Percentiles rank a stretch among this genome's conserved stretches.
Conservation (phyloP, 1,140 invertebrate genomes). For the Pachypsylla venusta region DNA sequence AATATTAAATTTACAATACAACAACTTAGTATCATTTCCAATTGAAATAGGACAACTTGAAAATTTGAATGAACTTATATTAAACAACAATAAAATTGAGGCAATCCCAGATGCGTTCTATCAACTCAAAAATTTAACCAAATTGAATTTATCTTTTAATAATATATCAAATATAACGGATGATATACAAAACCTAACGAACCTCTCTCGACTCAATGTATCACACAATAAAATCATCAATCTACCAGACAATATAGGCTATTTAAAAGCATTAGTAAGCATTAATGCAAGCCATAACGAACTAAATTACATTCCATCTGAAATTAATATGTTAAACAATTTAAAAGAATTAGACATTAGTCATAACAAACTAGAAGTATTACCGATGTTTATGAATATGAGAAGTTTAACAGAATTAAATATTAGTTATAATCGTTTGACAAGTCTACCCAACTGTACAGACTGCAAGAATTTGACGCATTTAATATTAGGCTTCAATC, state of each 20-base stretch:
- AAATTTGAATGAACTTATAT: neutral
- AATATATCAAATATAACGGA: neutral
- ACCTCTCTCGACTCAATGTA: neutral
- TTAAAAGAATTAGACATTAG: neutral
- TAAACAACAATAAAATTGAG: constrained; percentile 8
- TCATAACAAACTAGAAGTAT: neutral
- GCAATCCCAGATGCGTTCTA: neutral
- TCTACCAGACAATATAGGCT: neutral
- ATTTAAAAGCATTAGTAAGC: neutral
- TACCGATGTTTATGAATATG: neutral
- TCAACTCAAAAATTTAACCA: neutral
- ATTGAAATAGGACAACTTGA: neutral
- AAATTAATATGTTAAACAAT: neutral
- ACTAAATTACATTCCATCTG: neutral
- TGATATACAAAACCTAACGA: neutral
- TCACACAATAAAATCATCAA: neutral
- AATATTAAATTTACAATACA: constrained; percentile 5
- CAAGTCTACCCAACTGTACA: neutral
- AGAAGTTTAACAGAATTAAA: neutral
- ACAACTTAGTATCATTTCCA: neutral
- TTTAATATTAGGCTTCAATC: neutral
- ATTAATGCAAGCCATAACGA: neutral
- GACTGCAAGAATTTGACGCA: neutral
- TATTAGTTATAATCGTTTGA: neutral
- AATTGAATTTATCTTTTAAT: neutral